Percentiles rank a stretch among this genome's conserved stretches.
These are phyloP conservation scores for Alviniconcha marisindica DNA, from an alignment of 1,140 invertebrate genomes.

Conservation along the genomic window DNA sequence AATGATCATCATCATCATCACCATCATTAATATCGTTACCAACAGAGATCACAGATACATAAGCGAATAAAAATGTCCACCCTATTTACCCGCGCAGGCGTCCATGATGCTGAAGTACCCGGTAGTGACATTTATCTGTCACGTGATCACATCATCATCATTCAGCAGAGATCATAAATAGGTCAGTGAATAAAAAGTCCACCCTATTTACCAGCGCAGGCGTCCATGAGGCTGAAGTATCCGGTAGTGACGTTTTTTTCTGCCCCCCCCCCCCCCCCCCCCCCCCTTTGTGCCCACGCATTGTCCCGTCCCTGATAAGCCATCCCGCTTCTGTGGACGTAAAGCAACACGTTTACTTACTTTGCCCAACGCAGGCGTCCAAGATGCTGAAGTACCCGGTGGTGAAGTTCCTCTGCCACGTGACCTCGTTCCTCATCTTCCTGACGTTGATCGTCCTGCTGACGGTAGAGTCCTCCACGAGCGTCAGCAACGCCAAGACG, in stretches of 20 bases:
- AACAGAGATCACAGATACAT: no score
- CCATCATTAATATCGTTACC: no score
- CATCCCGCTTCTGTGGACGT: no score
- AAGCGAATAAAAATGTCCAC: no score
- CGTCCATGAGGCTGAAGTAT: conserved; percentile 59
- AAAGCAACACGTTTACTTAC: no score
- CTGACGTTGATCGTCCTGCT: conserved; percentile 79
- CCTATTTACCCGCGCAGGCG: no score
- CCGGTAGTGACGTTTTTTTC: conserved; percentile 73
- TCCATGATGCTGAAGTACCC: conserved; percentile 65
- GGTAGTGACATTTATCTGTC: conserved; percentile 74
- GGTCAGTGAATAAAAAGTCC: no score
- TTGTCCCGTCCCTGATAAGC: background rate
- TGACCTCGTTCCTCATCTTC: conserved; percentile 81
- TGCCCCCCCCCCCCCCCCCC: background rate
- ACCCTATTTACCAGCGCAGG: no score
- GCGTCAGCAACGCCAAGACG: conserved; percentile 48
- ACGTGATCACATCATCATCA: no score
- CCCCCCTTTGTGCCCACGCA: background rate
- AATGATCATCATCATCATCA: no score
- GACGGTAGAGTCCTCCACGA: conserved; percentile 59
- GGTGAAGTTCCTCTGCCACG: conserved; percentile 75
- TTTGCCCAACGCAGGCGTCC: conserved; percentile 55
- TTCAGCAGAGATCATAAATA: no score
- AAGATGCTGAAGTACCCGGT: conserved; percentile 67